Base-by-base conservation (phyloP, 1,140 invertebrate genomes). In the Sinella curviseta region DNA sequence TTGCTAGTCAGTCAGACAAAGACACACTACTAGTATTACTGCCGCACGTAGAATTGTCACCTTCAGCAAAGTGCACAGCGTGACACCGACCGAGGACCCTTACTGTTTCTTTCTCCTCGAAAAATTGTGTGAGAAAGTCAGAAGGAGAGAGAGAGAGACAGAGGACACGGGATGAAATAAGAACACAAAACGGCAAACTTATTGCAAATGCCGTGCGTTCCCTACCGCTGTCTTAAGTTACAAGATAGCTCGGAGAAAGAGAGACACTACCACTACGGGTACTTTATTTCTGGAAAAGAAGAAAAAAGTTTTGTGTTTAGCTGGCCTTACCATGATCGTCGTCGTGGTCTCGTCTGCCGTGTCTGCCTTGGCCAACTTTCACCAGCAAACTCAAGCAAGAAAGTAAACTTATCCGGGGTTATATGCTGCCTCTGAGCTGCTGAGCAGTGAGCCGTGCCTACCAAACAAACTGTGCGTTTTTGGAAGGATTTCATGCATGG, bases 331-430 rank as follows among this genome's bases (percentile, higher is more conserved):
- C 24, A 14, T 48, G 8, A 8, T 48, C 20, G n/a, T 48, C 39
- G 8, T 48, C 39, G 39, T 20, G 8, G 20, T 20, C 39, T 48
- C 39, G 8, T 48, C 20, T 20, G 39, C 20, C 57, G 57, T 60
- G 65, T 70, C 65, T 70, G 65, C 65, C 31, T 31, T 33, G 65
- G 65, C 65, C 65, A 70, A 70, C 26, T 70, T 70, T 70, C 65
- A 70, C 65, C 65, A 70, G 65, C 65, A 70, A 70, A 70, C 65
- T 70, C 65, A 14, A 12, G 1, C 26, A 4, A 24, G 30, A 33
- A 70, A 30, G 3, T 2, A 14, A 70, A 33, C 26, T 33, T 8
- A 16, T 30, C 26, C 31, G 65, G 65, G 65, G 65, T 70, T 70
- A 70, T 70, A 70, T 31, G 65, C 28, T 31, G 26, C 26, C 39